Base-by-base conservation (phyloP, 2,113 vertebrate species). In the Nanorana parkeri region DNA sequence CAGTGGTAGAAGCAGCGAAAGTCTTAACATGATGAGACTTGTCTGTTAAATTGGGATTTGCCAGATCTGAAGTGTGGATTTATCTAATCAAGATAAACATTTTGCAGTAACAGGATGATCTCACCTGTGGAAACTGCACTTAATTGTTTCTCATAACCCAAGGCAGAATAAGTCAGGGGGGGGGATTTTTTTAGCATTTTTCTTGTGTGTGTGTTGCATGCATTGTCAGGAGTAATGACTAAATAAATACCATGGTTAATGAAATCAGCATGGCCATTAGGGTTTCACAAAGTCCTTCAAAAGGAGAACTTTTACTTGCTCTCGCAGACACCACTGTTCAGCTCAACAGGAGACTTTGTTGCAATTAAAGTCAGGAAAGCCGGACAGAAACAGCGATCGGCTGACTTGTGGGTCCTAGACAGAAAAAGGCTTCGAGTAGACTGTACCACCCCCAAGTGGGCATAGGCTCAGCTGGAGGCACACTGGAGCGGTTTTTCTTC, bases 381-480 rank as follows among this genome's bases (percentile, higher is more conserved):
- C 89, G 92, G 92, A 91, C 91, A 87, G 87, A 90, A 92, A 91
- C 92, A 89, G 88, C 89, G 88, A 87, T 56, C 86, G 87, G 90
- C 88, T 91, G 91, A 93, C 90, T 92, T 89, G 89, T 84, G 77
- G 89, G 88, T 89, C 89, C n/a, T 83, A 2, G 26, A 58, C 86
- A 87, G 84, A 91, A 91, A 91, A 90, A 84, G 75, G 69, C 87
- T 90, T 97, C 93, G 95, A 90, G 93, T 90, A 95, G 96, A 87
- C 88, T 94, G 94, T 96, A 97, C 94, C 93, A 97, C 97, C 98
- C 96, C 96, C 97, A 95, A 96, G 96, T 89, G 98, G 97, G 96
- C 96, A 94, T 93, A 94, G 94, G 94, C 91, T 94, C 80, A 83
- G 80, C 95, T 84, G 92, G 93, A 94, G 92, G 95, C 94, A 95